Base-by-base conservation (phyloP, 2,888 invertebrate genomes). In the Cheilosia impressa region DNA sequence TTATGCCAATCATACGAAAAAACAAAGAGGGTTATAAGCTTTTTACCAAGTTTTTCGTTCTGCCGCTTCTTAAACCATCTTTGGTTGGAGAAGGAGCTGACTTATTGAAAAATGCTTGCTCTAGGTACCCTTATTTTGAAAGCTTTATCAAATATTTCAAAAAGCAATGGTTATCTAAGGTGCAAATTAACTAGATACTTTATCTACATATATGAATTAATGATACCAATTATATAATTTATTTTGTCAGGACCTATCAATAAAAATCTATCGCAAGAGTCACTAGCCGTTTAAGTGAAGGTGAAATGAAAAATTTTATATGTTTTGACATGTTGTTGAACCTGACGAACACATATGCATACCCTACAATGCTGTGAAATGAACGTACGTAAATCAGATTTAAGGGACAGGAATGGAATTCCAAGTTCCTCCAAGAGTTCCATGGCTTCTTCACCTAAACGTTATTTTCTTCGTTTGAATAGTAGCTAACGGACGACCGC, bases 21-120 rank as follows among this genome's bases (percentile, higher is more conserved):
- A 27, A 65, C 38, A 65, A 65, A 38, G 17, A 52, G n/a, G 7
- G 31, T 38, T 34, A n/a, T 27, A 63, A 47, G 15, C 24, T 47
- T 27, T 63, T 50, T 34, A 47, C 45, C 17, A 63, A 50, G 50
- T 63, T 31, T 63, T 63, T 47, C 15, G 50, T 47, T 50, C 31
- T 47, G 15, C 50, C 63, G 6, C 15, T 63, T 1, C 27, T 63
- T 15, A 63, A 47, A 31, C 58, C 19, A 17, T 38, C 41, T 10
- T 58, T 58, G 13, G 34, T 41, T 15, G 19, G 41, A 19, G 41
- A 58, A 43, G 15, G 43, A 43, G 43, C 2, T 10, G 43, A 43
- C 15, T 43, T 43, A 43, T 43, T 43, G 4, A 15, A n/a, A 4
- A 43, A 43, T 41, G 43, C 43, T 15, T 43, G 5, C 15, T n/a